Conservation (phyloP, 2,888 invertebrate genomes). For the Acrobasis repandana region DNA sequence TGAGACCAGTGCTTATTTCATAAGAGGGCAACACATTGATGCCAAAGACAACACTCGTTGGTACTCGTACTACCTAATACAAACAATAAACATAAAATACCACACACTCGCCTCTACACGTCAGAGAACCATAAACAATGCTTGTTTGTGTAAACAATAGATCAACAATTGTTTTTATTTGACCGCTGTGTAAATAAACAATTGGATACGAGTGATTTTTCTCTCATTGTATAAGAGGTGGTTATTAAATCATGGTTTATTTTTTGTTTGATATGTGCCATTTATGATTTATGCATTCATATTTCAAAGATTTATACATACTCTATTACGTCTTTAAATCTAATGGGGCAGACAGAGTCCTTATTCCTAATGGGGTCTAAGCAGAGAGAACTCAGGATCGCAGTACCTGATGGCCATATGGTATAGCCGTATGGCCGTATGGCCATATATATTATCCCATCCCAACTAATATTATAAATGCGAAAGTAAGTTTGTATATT, state of each 20-base stretch:
- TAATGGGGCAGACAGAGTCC: no score
- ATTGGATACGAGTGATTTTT: constrained; percentile 7
- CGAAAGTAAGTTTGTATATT: no score
- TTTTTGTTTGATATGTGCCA: not conserved
- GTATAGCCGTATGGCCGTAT: no score
- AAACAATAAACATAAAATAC: constrained; percentile 12
- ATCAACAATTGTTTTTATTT: constrained; percentile 17
- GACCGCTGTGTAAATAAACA: constrained; percentile 1
- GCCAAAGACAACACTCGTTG: not conserved
- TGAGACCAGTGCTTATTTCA: not conserved
- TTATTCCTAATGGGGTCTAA: no score
- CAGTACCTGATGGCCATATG: no score
- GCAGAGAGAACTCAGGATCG: no score
- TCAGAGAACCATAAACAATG: constrained; percentile 11
- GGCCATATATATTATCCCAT: no score
- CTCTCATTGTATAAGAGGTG: constrained; percentile 7
- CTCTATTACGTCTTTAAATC: not conserved
- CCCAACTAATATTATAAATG: no score
- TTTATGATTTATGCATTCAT: not conserved
- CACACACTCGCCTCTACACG: constrained; percentile 3
- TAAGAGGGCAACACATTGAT: not conserved
- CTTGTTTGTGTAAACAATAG: constrained; percentile 18
- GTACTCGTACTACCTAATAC: constrained; percentile 2
- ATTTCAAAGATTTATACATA: no score
- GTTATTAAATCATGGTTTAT: not conserved